Conservation (phyloP, 2,797 vertebrate species). For the Poeciliopsis paucimaculata region DNA sequence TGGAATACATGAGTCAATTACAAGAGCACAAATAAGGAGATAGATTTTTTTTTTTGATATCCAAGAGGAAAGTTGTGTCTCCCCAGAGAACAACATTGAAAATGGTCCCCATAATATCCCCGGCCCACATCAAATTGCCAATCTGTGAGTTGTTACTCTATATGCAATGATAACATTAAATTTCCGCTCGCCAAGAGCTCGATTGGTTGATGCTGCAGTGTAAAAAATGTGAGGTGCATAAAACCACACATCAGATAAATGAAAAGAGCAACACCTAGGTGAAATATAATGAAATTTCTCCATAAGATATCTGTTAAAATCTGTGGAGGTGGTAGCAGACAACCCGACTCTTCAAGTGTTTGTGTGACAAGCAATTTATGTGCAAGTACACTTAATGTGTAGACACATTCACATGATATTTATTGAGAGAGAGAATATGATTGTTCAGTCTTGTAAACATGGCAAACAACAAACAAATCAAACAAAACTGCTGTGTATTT, state of each 20-base stretch:
- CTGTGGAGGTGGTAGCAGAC: conserved; percentile 24
- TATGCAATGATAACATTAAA: conserved; percentile 72
- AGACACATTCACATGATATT: conserved; percentile 44
- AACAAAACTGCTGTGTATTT: background rate
- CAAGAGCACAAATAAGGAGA: conserved; percentile 17
- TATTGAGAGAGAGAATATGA: conserved; percentile 22
- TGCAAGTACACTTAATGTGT: conserved; percentile 23
- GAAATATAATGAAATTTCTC: conserved; percentile 62
- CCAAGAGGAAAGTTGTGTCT: conserved; percentile 27
- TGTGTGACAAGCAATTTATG: conserved; percentile 32
- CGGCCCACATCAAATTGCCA: conserved; percentile 43
- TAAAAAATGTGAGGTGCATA: conserved; percentile 57
- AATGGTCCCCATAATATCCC: conserved; percentile 43
- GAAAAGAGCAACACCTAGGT: conserved; percentile 35
- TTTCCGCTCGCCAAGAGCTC: conserved; percentile 50
- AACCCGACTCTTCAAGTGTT: conserved; percentile 34
- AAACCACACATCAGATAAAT: conserved; percentile 61
- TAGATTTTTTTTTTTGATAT: conserved; percentile 46
- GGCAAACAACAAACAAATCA: background rate
- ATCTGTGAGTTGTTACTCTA: conserved; percentile 57
- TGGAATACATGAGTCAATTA: conserved; percentile 29
- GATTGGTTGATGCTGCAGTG: conserved; percentile 35
- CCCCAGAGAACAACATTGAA: conserved; percentile 30
- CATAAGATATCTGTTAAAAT: conserved; percentile 39
- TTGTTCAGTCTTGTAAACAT: conserved; percentile 30